These are phyloP conservation scores for Anthopleura xanthogrammica DNA, from an alignment of 92 coral and sea anemone genomes.

Conservation along the genomic window DNA sequence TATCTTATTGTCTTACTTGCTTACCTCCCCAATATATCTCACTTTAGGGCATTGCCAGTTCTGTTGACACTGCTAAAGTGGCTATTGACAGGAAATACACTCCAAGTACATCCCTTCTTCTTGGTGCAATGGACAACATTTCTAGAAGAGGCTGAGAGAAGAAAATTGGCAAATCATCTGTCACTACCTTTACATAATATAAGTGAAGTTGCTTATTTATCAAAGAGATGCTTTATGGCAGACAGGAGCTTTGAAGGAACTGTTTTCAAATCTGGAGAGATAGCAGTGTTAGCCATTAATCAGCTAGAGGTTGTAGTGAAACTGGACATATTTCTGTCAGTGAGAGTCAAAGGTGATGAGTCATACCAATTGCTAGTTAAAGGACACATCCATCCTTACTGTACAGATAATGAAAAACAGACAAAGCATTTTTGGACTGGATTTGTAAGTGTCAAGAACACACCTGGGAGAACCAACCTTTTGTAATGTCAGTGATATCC, in stretches of 20 bases:
- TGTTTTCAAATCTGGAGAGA: slow-evolving; percentile 44
- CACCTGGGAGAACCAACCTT: slow-evolving; percentile 32
- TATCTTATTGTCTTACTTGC: background rate
- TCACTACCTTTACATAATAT: slow-evolving; percentile 29
- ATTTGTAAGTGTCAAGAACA: slow-evolving; percentile 41
- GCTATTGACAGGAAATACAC: slow-evolving; percentile 39
- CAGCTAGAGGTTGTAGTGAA: slow-evolving; percentile 26
- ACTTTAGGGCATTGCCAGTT: slow-evolving; percentile 63
- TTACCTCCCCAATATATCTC: no score
- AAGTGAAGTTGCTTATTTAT: slow-evolving; percentile 29
- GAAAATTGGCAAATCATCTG: slow-evolving; percentile 42
- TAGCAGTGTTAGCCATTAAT: slow-evolving; percentile 25
- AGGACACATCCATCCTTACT: slow-evolving; percentile 4
- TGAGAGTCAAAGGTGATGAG: slow-evolving; percentile 12
- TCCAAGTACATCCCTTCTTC: slow-evolving; percentile 53
- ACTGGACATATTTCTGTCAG: slow-evolving; percentile 34
- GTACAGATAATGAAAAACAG: slow-evolving; percentile 18
- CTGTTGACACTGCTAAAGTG: slow-evolving; percentile 45
- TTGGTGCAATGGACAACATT: slow-evolving; percentile 55
- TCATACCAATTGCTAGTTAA: slow-evolving; percentile 1
- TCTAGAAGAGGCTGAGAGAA: slow-evolving; percentile 28
- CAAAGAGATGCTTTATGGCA: slow-evolving; percentile 47
- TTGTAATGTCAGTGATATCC: slow-evolving; percentile 29
- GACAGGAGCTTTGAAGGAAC: slow-evolving; percentile 49
- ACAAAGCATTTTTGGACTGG: slow-evolving; percentile 63